phyloP scores from a whole-genome alignment of 2,888 invertebrate genomes.

The Odontocerum albicorne region DNA sequence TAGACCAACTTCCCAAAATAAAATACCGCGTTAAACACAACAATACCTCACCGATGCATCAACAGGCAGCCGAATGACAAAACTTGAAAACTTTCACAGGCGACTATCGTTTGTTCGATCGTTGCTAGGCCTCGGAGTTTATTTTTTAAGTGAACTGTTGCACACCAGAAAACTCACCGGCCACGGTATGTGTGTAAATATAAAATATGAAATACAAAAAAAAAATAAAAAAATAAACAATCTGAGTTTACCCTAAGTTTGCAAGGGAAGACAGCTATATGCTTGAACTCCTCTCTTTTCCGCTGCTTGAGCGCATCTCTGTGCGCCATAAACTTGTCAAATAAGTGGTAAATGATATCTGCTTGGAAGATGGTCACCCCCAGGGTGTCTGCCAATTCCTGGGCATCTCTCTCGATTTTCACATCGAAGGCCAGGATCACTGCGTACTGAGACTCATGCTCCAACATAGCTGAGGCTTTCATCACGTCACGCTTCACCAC shows the following conservation, averaged over 20 bases:
- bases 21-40: no score
- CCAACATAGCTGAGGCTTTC: constrained; percentile 99
- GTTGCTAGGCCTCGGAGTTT: no score
- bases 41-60: no score
- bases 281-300: constrained; percentile 93
- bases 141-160: no score
- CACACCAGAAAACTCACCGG: no score
- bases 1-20: no score
- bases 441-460: constrained; percentile 95
- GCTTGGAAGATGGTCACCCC: constrained; percentile 97
- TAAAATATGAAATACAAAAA: no score
- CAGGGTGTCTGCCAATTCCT: constrained; percentile 92
- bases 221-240: neutral
- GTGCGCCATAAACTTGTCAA: constrained; percentile 94
- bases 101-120: no score
- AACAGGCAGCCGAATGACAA: no score
- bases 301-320: constrained; percentile 87
- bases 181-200: no score
- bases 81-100: no score
- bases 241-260: constrained; percentile 80
- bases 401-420: constrained; percentile 96
- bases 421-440: constrained; percentile 99
- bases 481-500: constrained; percentile 99
- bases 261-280: constrained; percentile 98
- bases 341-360: constrained; percentile 99